Conservation (phyloP, 2,888 invertebrate species). For the Agrypnus murinus region DNA sequence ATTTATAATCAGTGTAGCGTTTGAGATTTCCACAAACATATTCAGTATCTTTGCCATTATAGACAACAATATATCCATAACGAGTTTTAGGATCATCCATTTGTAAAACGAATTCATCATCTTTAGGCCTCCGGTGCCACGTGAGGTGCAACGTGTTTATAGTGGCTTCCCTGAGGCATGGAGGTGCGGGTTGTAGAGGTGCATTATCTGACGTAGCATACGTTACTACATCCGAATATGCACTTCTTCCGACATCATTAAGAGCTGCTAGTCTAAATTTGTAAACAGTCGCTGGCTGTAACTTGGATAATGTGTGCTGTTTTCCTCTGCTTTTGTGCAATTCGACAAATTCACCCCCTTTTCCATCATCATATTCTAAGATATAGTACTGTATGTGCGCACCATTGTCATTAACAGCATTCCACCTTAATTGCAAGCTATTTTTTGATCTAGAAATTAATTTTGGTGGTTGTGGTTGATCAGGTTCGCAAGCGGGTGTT, state of each 20-base stretch:
- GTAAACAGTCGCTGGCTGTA: constrained; percentile 87
- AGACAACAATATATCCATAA: constrained; percentile 77
- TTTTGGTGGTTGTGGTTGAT: constrained; percentile 82
- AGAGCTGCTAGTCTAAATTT: constrained; percentile 88
- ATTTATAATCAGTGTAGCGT: constrained; percentile 87
- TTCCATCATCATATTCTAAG: constrained; percentile 85
- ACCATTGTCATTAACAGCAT: constrained; percentile 85
- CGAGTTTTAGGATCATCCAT: constrained; percentile 76
- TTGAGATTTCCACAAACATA: constrained; percentile 81
- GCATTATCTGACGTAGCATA: constrained; percentile 87
- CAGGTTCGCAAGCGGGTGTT: constrained; percentile 89
- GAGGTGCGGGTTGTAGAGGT: constrained; percentile 86
- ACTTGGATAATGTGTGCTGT: constrained; percentile 83
- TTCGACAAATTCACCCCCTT: constrained; percentile 81
- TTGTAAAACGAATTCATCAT: constrained; percentile 88
- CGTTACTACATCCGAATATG: constrained; percentile 80
- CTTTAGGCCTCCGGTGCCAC: constrained; percentile 85
- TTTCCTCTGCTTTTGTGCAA: constrained; percentile 82
- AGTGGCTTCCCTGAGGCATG: constrained; percentile 78
- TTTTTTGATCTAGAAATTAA: constrained; percentile 82
- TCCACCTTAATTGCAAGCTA: constrained; percentile 82
- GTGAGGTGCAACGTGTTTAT: constrained; percentile 79
- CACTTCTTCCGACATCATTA: constrained; percentile 86
- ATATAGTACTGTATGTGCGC: constrained; percentile 84
- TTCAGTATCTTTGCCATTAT: constrained; percentile 83